Evolutionary conservation across 2,888 invertebrate species (phyloP).

Genomic region (Volucella inanis): DNA sequence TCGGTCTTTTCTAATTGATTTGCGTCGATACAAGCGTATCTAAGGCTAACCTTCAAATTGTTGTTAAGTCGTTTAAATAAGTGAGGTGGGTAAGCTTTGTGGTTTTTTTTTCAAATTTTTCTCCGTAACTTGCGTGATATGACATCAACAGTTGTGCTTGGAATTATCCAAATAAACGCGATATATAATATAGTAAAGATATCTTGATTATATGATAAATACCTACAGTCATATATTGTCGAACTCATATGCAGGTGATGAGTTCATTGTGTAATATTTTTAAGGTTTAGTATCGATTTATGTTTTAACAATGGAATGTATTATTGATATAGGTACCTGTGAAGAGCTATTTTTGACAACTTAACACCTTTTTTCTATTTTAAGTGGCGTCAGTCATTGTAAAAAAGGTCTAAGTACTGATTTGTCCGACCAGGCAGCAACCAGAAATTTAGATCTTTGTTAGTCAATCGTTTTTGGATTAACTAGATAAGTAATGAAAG

Average conservation of each 20-base stretch:
- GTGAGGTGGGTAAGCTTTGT: conserved; percentile 53
- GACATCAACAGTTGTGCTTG: conserved; percentile 62
- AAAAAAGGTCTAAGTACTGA: too few relatives aligned
- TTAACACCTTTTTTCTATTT: too few relatives aligned
- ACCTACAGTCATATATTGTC: too few relatives aligned
- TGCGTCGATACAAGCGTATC: not conserved
- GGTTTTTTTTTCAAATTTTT: conserved; percentile 29
- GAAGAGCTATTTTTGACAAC: too few relatives aligned
- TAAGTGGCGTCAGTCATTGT: too few relatives aligned
- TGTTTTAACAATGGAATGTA: not conserved
- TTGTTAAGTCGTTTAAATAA: conserved; percentile 45
- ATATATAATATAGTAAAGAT: conserved; percentile 9
- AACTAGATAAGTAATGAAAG: not conserved
- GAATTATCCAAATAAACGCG: conserved; percentile 54
- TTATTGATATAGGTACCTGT: too few relatives aligned
- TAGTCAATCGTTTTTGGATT: not conserved
- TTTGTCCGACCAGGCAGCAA: too few relatives aligned
- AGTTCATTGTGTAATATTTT: conserved; percentile 50
- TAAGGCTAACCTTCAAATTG: conserved; percentile 53
- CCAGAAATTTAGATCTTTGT: too few relatives aligned
- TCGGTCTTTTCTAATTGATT: conserved; percentile 6
- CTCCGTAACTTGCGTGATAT: conserved; percentile 53
- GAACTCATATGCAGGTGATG: conserved; percentile 38
- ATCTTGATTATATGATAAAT: not conserved
- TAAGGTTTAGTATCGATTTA: not conserved